Base-by-base conservation (phyloP, 2,797 vertebrate species). In the Loris lydekkerianus region DNA sequence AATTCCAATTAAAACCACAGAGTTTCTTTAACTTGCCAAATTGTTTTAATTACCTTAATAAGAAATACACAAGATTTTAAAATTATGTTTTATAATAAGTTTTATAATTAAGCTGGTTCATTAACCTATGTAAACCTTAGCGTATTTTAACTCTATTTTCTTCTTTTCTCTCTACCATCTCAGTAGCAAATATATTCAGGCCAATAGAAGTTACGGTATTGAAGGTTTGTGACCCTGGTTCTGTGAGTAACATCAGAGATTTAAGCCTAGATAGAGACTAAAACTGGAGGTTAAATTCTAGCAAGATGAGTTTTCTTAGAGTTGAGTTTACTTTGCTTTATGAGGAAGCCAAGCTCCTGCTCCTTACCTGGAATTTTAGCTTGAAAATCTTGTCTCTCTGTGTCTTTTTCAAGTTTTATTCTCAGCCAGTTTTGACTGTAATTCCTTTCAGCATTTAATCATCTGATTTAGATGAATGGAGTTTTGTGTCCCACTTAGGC, bases 1-100 rank as follows among this genome's bases (percentile, higher is more conserved):
- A 37, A 80, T 92, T 94, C 65, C 80, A 13, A 60, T 95, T 20
- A 75, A 86, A 93, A 77, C 56, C 21, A 70, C 10, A n/a, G 10
- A 83, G 61, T 21, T 65, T 46, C 27, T 72, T 43, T 43, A 46
- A 76, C 27, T 81, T 91, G 43, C 17, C 61, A 53, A 81, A 72
- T 87, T 81, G 7, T 67, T 91, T 43, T 58, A 43, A 67, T 87
- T 60, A 86, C n/a, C 34, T 94, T 53, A 27, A 31, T 80, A 84
- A 81, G 40, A 94, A 61, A 63, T 23, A 63, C 14, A 67, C 4
- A 23, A 80, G 46, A 70, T 84, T 61, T 73, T 4, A 81, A 23
- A 77, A 82, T 89, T 70, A 69, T 78, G 40, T 58, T 69, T 53
- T 53, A 53, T 53, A 53, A 5, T 53, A 4, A 53, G 49, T 53